A percentile compares a stretch with the other conserved stretches of the same genome.
These are phyloP conservation scores for Hypomecis punctinalis DNA, from an alignment of 2,888 invertebrate genomes.

Conservation along the genomic window DNA sequence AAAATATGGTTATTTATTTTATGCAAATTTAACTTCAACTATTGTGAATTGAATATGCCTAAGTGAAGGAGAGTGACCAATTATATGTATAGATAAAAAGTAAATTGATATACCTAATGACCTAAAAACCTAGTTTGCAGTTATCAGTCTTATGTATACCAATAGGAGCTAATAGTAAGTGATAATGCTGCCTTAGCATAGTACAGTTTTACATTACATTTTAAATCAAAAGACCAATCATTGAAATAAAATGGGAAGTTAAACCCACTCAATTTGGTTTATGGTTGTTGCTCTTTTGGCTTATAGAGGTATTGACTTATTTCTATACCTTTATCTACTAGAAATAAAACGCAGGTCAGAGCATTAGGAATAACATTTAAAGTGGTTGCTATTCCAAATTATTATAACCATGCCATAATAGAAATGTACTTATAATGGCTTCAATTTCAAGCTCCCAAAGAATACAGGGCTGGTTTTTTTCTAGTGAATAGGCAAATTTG, in stretches of 20 bases:
- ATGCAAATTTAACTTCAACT: not conserved
- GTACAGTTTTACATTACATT: not conserved
- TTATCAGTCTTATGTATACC: constrained; percentile 18
- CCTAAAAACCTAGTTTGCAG: constrained; percentile 23
- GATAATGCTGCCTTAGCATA: constrained; percentile 9
- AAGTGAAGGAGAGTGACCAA: constrained; percentile 4
- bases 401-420: no score
- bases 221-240: not conserved
- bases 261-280: no score
- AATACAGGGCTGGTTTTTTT: no score
- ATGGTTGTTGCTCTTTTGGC: no score
- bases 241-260: not conserved
- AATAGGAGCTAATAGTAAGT: constrained; percentile 10
- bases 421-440: no score
- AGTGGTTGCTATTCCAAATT: no score
- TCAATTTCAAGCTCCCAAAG: no score
- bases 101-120: constrained; percentile 7
- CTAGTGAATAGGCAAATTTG: no score
- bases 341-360: no score
- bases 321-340: no score
- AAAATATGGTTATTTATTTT: not conserved
- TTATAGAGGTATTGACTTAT: no score
- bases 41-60: not conserved
- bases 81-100: constrained; percentile 1
- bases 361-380: no score